Conservation (phyloP, 1,140 invertebrate species). For the Pachypsylla venusta region DNA sequence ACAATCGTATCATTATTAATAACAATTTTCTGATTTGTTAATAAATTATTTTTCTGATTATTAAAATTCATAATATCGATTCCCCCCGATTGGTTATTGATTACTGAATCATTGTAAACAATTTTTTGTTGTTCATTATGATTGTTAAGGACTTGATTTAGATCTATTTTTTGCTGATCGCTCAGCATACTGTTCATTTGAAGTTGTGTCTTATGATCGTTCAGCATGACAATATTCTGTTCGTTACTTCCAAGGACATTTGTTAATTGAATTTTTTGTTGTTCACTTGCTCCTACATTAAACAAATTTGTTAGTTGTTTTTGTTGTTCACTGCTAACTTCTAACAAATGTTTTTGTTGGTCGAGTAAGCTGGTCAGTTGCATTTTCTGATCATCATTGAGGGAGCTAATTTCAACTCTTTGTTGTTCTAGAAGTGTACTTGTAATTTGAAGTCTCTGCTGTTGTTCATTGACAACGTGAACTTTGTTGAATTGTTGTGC, state of each 20-base stretch:
- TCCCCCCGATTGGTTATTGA: not conserved
- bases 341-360: too few species aligned
- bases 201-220: not conserved
- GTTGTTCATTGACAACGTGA: not conserved
- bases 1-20: not conserved
- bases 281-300: not conserved
- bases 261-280: not conserved
- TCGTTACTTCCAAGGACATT: not conserved
- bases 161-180: too few species aligned
- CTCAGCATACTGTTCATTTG: too few species aligned
- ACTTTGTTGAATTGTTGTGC: not conserved
- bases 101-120: not conserved
- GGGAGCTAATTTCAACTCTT: not conserved
- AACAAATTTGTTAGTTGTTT: constrained; percentile 1
- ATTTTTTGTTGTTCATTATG: not conserved
- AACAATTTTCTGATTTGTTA: not conserved
- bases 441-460: not conserved
- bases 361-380: not conserved
- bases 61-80: not conserved
- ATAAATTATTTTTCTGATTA: not conserved
- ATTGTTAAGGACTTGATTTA: too few species aligned
- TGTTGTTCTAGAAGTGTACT: not conserved
- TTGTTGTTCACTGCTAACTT: not conserved
- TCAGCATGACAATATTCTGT: not conserved
- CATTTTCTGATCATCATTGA: not conserved